Base-by-base conservation (phyloP, 1,140 invertebrate genomes). In the Drosophila seguyi region DNA sequence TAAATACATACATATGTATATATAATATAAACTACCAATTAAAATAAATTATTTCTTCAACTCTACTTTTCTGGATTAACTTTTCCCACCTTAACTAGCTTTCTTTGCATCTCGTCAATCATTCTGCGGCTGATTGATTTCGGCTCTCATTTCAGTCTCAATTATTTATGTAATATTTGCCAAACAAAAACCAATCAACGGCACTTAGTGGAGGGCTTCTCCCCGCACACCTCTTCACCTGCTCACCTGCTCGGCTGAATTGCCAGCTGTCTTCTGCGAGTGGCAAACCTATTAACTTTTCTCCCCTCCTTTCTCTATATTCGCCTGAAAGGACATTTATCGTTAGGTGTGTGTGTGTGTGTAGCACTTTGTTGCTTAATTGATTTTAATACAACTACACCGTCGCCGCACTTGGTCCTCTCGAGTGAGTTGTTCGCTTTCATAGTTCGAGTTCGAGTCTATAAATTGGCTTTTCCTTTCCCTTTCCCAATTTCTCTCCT, bases 351-450 rank as follows among this genome's bases (percentile, higher is more conserved):
- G 41, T 29, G 25, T 72, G 69, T 75, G 69, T 79, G 79, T 81
- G 85, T 75, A 81, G 90, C 84, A 85, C 82, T 91, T 91, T 91
- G 88, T 91, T 88, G 78, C 75, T 91, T 81, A 85, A 88, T 84
- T 82, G 88, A 88, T 91, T 88, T 87, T 91, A 88, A 91, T 88
- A 72, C 78, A 73, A 72, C 78, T 72, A 66, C 63, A 68, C 74
- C 71, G 29, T 58, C 29, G 11, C 65, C 18, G 50, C 39, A 41
- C 61, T 55, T n/a, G 20, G 20, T 55, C 52, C 52, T 55, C 20
- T 53, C 36, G 16, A 53, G 62, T 65, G 55, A 36, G 61, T 60
- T 60, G 50, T 55, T 65, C 63, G 66, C 60, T 60, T 80, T 81
- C 58, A 81, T 79, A 75, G 79, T 83, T 78, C 29, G 66, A 72